These are phyloP conservation scores for Cyphomyrmex costatus DNA, from an alignment of 1,140 invertebrate genomes.

Conservation along the genomic window DNA sequence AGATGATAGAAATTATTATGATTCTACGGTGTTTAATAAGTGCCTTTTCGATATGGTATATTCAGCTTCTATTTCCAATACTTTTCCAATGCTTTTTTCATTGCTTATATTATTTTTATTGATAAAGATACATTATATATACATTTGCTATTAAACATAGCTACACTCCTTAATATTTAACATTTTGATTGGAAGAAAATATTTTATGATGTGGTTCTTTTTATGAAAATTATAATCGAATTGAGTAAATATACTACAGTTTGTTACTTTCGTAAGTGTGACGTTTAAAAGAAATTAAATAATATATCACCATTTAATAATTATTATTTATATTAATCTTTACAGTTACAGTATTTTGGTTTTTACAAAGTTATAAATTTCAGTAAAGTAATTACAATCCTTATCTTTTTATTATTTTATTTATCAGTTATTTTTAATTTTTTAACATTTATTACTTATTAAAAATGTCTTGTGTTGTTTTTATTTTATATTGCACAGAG, in stretches of 20 bases:
- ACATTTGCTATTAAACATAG: too few species aligned
- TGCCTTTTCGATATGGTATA: too few species aligned
- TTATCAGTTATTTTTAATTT: conserved; percentile 1
- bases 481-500: not conserved
- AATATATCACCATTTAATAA: not conserved
- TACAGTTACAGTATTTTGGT: not conserved
- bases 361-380: not conserved
- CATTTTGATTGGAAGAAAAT: too few species aligned
- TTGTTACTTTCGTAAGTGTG: too few species aligned
- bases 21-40: not conserved
- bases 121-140: too few species aligned
- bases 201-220: too few species aligned
- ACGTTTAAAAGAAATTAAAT: not conserved
- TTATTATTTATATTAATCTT: not conserved
- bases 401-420: not conserved
- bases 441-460: not conserved
- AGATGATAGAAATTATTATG: not conserved
- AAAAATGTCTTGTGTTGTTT: not conserved
- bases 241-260: too few species aligned
- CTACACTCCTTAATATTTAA: too few species aligned
- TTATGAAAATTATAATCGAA: too few species aligned
- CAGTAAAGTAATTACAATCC: not conserved
- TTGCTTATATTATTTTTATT: too few species aligned
- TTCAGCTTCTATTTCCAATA: too few species aligned
- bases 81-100: too few species aligned